Evolutionary conservation across 2,888 invertebrate genomes (phyloP).

Genomic region (Heliconius cydno): DNA sequence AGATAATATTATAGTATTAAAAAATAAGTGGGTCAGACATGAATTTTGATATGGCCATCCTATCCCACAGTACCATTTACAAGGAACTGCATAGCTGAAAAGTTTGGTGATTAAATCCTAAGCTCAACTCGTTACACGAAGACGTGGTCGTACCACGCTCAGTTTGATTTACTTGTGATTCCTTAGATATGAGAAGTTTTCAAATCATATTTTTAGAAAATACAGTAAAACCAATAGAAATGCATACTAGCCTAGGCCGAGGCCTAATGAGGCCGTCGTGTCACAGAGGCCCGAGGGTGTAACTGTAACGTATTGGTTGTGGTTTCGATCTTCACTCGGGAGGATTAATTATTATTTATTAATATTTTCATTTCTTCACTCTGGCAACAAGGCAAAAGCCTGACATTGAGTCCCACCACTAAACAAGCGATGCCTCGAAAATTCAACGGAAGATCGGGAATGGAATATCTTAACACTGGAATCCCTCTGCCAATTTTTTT

Average conservation of each 20-base stretch:
- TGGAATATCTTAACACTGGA: no score
- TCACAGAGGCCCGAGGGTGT: rapidly evolving
- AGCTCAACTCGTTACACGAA: conserved; percentile 62
- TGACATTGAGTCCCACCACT: no score
- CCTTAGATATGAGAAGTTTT: conserved; percentile 10
- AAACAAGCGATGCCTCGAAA: no score
- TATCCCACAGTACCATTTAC: conserved; percentile 1
- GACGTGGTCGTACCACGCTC: conserved; percentile 33
- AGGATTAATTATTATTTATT: no score
- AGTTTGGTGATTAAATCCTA: conserved; percentile 74
- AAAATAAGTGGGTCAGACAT: not conserved
- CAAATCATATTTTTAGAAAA: not conserved
- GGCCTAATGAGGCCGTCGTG: no score
- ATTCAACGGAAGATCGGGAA: no score
- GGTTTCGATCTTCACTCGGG: no score
- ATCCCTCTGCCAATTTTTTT: no score
- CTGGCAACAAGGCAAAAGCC: no score
- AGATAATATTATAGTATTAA: not conserved
- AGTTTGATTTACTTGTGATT: conserved; percentile 35
- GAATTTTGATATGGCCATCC: conserved; percentile 6
- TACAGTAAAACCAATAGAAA: not conserved
- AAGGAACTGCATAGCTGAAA: conserved; percentile 60
- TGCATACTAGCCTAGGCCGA: no score
- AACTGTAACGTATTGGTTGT: no score
- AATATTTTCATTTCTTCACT: no score